Conservation (phyloP, 2,797 vertebrate genomes). For the Hydrophis major region DNA sequence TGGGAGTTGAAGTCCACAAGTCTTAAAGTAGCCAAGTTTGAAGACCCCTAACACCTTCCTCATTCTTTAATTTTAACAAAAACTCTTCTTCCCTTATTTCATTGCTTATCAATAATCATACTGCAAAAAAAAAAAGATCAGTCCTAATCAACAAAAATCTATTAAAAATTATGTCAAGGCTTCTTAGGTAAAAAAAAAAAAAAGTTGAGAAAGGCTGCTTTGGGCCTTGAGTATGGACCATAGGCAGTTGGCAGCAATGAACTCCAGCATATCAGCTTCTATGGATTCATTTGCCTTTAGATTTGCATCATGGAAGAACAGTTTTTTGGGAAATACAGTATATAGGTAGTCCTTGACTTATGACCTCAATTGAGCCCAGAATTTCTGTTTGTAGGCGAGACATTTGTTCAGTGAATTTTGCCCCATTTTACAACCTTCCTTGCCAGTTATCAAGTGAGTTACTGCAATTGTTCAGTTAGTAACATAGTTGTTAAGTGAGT, state of each 20-base stretch:
- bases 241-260: background rate
- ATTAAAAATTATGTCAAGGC: background rate
- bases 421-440: background rate
- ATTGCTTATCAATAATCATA: background rate
- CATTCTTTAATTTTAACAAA: background rate
- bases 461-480: background rate
- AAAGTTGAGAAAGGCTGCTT: background rate
- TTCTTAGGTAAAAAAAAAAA: background rate
- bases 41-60: background rate
- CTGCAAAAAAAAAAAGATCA: background rate
- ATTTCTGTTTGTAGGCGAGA: background rate
- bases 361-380: background rate
- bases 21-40: too few species aligned
- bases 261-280: background rate
- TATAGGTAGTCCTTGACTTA: background rate
- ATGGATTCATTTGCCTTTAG: slow-evolving; percentile 11
- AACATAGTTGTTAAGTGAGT: background rate
- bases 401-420: background rate
- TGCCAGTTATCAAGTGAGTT: background rate
- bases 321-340: background rate
- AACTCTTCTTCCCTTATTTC: background rate
- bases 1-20: too few species aligned
- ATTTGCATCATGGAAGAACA: slow-evolving; percentile 19
- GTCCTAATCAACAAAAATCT: background rate
- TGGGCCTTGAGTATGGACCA: background rate